These are phyloP conservation scores for Actinostola sp. DNA, from an alignment of 92 coral and sea anemone species.

Conservation along the genomic window DNA sequence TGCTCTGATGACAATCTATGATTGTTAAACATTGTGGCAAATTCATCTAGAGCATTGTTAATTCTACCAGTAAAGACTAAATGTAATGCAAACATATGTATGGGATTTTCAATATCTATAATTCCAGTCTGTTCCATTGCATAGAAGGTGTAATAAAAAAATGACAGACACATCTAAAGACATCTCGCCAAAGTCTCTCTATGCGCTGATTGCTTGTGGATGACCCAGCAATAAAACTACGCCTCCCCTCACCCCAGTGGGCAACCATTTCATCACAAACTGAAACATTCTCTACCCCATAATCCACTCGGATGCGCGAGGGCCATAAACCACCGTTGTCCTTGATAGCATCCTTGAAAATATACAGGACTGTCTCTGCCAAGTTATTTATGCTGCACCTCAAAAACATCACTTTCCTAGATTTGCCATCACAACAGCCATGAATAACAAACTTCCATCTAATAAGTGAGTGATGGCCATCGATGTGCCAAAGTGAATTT, in stretches of 20 bases:
- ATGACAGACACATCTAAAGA: slow-evolving; percentile 35
- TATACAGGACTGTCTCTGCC: slow-evolving; percentile 52
- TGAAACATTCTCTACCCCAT: slow-evolving; percentile 68
- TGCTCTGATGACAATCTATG: slow-evolving; percentile 26
- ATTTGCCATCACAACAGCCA: too few species aligned
- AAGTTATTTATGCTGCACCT: slow-evolving; percentile 66
- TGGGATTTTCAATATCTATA: slow-evolving; percentile 16
- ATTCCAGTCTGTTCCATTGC: slow-evolving; percentile 26
- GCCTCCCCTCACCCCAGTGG: slow-evolving; percentile 47
- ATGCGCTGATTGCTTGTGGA: slow-evolving; percentile 68
- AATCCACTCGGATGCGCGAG: too few species aligned
- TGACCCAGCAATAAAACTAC: slow-evolving; percentile 68
- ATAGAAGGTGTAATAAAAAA: slow-evolving; percentile 16
- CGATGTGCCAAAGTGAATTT: slow-evolving; percentile 66
- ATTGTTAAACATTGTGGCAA: slow-evolving; percentile 31
- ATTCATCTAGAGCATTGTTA: slow-evolving; percentile 30
- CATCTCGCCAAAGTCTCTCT: slow-evolving; percentile 69
- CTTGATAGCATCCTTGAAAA: slow-evolving; percentile 46
- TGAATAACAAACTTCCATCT: too few species aligned
- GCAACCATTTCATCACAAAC: slow-evolving; percentile 68
- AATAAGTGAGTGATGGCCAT: slow-evolving; percentile 75
- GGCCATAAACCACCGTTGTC: slow-evolving; percentile 72
- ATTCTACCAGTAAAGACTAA: slow-evolving; percentile 25
- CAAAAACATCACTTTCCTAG: slow-evolving; percentile 56
- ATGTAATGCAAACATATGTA: slow-evolving; percentile 17